phyloP scores from a whole-genome alignment of 2,113 vertebrate species.

The Rhipidura dahli region DNA sequence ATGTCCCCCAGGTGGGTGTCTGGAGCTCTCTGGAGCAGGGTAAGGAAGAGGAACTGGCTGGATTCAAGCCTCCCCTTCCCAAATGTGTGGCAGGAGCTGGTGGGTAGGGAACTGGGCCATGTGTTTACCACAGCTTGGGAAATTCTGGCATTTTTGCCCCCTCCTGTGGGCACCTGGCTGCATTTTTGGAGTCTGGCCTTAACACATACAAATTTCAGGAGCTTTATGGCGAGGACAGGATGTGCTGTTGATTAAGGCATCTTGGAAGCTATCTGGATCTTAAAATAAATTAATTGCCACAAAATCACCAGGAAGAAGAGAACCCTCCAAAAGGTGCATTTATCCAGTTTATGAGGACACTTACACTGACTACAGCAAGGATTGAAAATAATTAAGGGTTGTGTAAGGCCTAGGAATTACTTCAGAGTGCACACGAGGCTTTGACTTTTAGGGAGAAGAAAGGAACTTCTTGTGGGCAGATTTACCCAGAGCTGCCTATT shows the following conservation, averaged over 20 bases:
- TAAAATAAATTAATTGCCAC: not conserved
- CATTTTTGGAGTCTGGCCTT: not conserved
- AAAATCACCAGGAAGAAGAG: not conserved
- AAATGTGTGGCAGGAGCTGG: not conserved
- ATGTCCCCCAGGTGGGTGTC: not conserved
- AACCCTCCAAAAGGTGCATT: not conserved
- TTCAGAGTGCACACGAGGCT: not conserved
- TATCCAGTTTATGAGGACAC: not conserved
- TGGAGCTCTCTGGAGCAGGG: not conserved
- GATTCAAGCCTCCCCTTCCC: not conserved
- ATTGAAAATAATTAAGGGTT: not conserved
- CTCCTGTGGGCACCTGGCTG: not conserved
- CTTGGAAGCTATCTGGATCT: not conserved
- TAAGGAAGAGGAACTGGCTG: not conserved
- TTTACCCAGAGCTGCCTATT: not conserved
- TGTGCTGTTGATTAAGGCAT: not conserved
- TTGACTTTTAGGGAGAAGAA: not conserved
- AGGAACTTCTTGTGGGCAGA: not conserved
- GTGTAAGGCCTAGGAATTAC: not conserved
- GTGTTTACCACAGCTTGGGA: not conserved
- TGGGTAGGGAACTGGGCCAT: not conserved
- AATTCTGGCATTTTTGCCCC: not conserved
- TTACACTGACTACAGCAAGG: not conserved
- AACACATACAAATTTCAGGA: rapidly evolving
- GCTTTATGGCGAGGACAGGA: not conserved